These are phyloP conservation scores for Kryptolebias ocellatus DNA, from an alignment of 2,797 vertebrate genomes.

Conservation along the genomic window DNA sequence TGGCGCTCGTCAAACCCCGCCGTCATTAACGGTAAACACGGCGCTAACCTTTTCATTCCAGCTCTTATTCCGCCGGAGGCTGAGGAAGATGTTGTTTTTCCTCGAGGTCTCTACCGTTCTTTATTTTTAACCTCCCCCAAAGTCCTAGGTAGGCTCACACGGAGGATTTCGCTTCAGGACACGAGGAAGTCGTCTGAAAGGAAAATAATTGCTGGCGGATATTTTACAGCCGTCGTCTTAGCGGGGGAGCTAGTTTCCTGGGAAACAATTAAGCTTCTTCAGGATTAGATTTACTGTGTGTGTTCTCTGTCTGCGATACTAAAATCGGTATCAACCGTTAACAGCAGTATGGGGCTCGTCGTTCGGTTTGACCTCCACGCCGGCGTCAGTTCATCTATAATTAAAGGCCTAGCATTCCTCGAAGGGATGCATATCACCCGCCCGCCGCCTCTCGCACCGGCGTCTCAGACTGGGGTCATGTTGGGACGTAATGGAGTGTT, in stretches of 20 bases:
- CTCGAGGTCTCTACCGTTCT: conserved; percentile 67
- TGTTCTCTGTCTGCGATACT: conserved; percentile 29
- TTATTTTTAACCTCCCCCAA: conserved; percentile 49
- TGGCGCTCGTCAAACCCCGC: conserved; percentile 63
- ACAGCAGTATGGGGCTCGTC: conserved; percentile 3
- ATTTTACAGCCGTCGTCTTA: conserved; percentile 72
- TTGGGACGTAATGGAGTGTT: too few species aligned
- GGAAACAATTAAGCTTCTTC: conserved; percentile 77
- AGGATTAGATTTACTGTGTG: conserved; percentile 57
- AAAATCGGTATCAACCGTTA: conserved; percentile 48
- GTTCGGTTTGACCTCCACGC: too few species aligned
- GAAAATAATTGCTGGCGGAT: conserved; percentile 75
- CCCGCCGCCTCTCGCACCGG: too few species aligned
- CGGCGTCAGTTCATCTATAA: too few species aligned
- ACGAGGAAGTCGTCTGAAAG: conserved; percentile 75
- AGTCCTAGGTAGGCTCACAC: conserved; percentile 64
- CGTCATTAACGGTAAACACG: conserved; percentile 68
- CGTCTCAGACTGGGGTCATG: too few species aligned
- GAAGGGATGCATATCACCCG: too few species aligned
- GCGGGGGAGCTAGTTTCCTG: conserved; percentile 67
- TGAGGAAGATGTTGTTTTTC: conserved; percentile 67
- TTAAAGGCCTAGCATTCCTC: too few species aligned
- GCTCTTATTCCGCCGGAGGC: conserved; percentile 61
- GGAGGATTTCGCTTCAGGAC: conserved; percentile 73
- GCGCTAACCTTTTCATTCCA: conserved; percentile 72